These are phyloP conservation scores for Zhuqinia jingwanae DNA, from an alignment of 2,888 invertebrate genomes.

Conservation along the genomic window DNA sequence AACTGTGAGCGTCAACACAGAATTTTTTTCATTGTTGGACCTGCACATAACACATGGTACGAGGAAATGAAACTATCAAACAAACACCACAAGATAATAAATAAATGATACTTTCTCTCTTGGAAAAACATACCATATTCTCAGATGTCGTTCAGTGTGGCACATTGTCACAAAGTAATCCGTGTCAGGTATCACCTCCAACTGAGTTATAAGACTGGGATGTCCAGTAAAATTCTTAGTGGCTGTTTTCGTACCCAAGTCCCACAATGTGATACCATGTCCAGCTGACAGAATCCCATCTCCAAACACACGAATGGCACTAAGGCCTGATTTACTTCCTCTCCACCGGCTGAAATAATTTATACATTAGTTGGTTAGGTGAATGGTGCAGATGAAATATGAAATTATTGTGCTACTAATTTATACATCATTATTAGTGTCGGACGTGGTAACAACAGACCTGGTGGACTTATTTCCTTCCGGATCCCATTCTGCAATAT, in stretches of 20 bases:
- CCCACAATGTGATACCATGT: slow-evolving; percentile 85
- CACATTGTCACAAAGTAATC: slow-evolving; percentile 80
- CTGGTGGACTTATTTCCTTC: slow-evolving; percentile 81
- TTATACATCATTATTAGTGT: too few relatives aligned
- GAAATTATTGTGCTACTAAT: too few relatives aligned
- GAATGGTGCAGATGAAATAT: slow-evolving; percentile 32
- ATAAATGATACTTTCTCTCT: too few relatives aligned
- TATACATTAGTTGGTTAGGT: too few relatives aligned
- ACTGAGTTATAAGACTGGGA: slow-evolving; percentile 82
- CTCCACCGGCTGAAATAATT: slow-evolving; percentile 86
- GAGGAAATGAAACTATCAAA: slow-evolving; percentile 58
- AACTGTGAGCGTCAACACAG: slow-evolving; percentile 79
- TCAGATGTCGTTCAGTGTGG: slow-evolving; percentile 80
- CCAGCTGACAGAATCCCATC: slow-evolving; percentile 81
- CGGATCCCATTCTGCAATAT: slow-evolving; percentile 81
- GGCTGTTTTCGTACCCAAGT: slow-evolving; percentile 84
- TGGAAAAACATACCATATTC: slow-evolving; percentile 80
- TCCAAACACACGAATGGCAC: slow-evolving; percentile 84
- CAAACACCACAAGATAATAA: too few relatives aligned
- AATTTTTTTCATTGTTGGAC: slow-evolving; percentile 75
- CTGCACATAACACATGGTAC: too few relatives aligned
- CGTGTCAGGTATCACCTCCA: slow-evolving; percentile 75
- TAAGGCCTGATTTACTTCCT: slow-evolving; percentile 84
- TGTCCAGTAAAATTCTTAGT: slow-evolving; percentile 86
- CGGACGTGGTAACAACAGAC: too few relatives aligned